These are phyloP conservation scores for Peromyscus polionotus DNA, from an alignment of 2,113 vertebrate genomes.

Conservation along the genomic window DNA sequence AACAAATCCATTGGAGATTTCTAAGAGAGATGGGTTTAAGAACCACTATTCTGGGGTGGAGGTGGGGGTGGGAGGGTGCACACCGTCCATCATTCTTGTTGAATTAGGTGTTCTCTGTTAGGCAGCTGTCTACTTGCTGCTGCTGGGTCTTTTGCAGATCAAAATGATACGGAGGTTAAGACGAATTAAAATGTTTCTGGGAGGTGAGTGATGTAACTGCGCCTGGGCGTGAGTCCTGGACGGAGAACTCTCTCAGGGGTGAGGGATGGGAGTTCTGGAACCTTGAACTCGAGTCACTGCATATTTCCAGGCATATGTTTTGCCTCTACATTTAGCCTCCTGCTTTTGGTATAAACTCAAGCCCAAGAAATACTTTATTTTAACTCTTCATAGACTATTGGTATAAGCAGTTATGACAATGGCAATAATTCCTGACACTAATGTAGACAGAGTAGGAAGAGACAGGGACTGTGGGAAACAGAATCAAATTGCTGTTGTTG, in stretches of 20 bases:
- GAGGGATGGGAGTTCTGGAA: too few relatives aligned
- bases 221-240: not conserved
- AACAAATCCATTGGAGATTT: conserved; percentile 23
- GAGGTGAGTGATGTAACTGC: not conserved
- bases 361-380: not conserved
- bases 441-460: not conserved
- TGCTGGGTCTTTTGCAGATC: not conserved
- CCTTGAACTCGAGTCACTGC: not conserved
- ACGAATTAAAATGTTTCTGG: conserved; percentile 1
- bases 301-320: not conserved
- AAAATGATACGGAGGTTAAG: not conserved
- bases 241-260: not conserved
- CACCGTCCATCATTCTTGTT: conserved; percentile 28
- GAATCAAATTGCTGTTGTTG: not conserved
- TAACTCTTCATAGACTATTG: not conserved
- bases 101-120: conserved; percentile 29
- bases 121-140: not conserved
- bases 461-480: not conserved
- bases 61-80: not conserved
- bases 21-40: not conserved
- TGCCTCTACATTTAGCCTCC: too few relatives aligned
- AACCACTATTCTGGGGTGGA: not conserved
- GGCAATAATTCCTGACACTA: not conserved
- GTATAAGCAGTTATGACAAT: not conserved
- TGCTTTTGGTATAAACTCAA: conserved; percentile 12